phyloP scores from a whole-genome alignment of 2,113 vertebrate species.

The Coreoperca whiteheadi region DNA sequence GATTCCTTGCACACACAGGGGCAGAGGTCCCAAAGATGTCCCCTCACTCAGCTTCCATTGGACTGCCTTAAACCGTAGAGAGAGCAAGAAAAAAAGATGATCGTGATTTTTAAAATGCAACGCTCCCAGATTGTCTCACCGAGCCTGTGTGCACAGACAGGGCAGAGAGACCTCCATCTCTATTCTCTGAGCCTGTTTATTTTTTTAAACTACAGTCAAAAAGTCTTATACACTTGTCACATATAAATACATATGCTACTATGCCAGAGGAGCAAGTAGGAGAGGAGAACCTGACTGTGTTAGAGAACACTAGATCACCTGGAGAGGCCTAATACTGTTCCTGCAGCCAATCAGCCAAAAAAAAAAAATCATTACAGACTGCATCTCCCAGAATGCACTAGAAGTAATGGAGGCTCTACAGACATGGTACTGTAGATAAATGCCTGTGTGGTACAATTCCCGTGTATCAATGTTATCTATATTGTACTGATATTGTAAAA shows the following conservation, averaged over 20 bases:
- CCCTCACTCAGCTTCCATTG: constrained; percentile 50
- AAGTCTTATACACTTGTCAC: constrained; percentile 53
- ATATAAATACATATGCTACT: constrained; percentile 57
- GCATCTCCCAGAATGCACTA: constrained; percentile 81
- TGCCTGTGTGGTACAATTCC: constrained; percentile 72
- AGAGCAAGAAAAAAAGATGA: constrained; percentile 12
- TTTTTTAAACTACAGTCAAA: constrained; percentile 70
- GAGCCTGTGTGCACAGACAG: constrained; percentile 19
- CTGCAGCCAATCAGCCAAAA: constrained; percentile 82
- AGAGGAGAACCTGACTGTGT: constrained; percentile 66
- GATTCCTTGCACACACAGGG: constrained; percentile 55
- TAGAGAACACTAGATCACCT: constrained; percentile 74
- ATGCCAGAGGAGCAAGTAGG: constrained; percentile 63
- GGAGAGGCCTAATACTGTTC: constrained; percentile 86
- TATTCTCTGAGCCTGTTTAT: constrained; percentile 71
- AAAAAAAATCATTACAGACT: constrained; percentile 60
- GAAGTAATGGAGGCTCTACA: constrained; percentile 63
- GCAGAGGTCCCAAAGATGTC: constrained; percentile 36
- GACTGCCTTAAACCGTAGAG: constrained; percentile 77
- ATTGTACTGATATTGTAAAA: constrained; percentile 62
- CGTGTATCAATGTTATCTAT: constrained; percentile 62
- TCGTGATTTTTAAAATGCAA: constrained; percentile 41
- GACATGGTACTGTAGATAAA: constrained; percentile 75
- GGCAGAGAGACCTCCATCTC: constrained; percentile 43
- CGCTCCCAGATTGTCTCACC: constrained; percentile 35